phyloP scores from a whole-genome alignment of 2,113 vertebrate genomes.

The Ailurus styani region DNA sequence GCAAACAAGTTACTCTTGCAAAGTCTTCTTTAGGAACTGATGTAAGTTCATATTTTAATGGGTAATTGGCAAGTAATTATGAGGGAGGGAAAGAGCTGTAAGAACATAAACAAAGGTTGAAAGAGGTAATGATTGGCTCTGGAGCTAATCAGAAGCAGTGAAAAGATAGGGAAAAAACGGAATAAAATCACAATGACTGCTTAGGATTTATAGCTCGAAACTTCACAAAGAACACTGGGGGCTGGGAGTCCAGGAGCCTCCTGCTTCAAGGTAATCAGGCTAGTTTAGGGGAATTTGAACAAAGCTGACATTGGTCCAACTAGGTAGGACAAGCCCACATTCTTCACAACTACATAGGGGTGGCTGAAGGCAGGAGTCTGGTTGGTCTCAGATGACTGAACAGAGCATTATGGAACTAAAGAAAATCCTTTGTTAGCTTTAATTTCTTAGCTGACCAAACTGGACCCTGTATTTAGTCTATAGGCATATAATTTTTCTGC shows the following conservation, averaged over 20 bases:
- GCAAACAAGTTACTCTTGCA: neutral
- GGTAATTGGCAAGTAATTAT: neutral
- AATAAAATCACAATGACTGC: neutral
- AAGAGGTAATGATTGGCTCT: neutral
- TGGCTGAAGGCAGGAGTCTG: neutral
- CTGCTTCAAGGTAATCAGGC: neutral
- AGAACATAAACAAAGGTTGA: neutral
- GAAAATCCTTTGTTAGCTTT: neutral
- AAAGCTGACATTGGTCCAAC: neutral
- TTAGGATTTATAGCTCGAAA: neutral
- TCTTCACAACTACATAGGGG: neutral
- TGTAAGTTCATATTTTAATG: neutral
- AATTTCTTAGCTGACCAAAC: neutral
- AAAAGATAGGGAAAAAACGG: neutral
- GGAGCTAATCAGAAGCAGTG: neutral
- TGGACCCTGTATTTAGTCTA: neutral
- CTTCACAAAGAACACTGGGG: neutral
- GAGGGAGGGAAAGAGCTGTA: neutral
- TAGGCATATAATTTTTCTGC: neutral
- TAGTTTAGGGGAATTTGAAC: neutral
- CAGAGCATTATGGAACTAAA: neutral
- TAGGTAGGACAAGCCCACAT: neutral
- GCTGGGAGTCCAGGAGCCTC: rapidly evolving
- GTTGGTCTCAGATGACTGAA: neutral
- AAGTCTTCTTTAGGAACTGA: neutral